Percentiles rank a stretch among this genome's conserved stretches.
Evolutionary conservation across 2,888 invertebrate species (phyloP).

Genomic region (Odontothrips loti): DNA sequence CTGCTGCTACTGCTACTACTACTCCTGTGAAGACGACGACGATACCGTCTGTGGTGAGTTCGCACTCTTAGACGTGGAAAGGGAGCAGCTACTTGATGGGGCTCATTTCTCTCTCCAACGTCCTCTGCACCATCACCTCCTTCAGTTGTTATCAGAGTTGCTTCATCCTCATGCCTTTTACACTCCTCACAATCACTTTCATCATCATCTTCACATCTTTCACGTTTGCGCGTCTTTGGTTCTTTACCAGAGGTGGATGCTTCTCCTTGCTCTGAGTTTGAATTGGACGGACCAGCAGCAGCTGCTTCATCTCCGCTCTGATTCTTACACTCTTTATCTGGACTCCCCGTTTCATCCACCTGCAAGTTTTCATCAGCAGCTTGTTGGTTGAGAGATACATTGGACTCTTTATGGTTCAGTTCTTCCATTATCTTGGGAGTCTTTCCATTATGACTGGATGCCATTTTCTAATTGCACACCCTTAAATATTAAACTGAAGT

Average conservation of each 20-base stretch:
- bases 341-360: too few species aligned
- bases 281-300: not conserved
- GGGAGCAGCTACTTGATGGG: conserved; percentile 1
- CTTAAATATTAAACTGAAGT: too few species aligned
- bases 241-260: conserved; percentile 29
- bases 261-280: not conserved
- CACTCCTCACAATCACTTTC: conserved; percentile 36
- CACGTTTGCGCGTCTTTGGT: conserved; percentile 41
- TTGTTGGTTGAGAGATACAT: too few species aligned
- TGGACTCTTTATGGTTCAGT: too few species aligned
- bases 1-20: conserved; percentile 21
- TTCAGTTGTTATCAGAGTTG: not conserved
- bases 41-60: not conserved
- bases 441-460: not conserved
- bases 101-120: conserved; percentile 6
- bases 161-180: not conserved
- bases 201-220: conserved; percentile 39
- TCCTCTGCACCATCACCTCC: conserved; percentile 36
- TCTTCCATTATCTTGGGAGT: not conserved
- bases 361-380: too few species aligned
- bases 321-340: not conserved
- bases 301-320: not conserved
- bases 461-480: too few species aligned
- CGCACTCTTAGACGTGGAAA: conserved; percentile 27
- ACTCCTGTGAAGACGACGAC: conserved; percentile 29